Evolutionary conservation across 2,888 invertebrate genomes (phyloP).

Genomic region (Phalangium opilio): DNA sequence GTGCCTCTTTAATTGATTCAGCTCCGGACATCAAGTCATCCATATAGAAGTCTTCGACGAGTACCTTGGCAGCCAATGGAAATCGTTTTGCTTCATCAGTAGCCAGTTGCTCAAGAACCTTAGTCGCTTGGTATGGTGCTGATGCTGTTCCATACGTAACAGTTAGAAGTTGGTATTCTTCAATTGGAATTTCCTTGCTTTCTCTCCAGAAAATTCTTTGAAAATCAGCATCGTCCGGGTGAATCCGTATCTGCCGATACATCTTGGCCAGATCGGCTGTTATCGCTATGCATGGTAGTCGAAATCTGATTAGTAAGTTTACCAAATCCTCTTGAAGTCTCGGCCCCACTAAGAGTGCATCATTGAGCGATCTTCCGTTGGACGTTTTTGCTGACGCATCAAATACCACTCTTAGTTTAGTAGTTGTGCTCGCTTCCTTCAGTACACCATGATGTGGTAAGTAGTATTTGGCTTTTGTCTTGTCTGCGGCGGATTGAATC

Average conservation of each 20-base stretch:
- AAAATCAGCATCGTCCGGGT: constrained; percentile 10
- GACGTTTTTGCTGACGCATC: constrained; percentile 4
- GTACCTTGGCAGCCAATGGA: too few species aligned
- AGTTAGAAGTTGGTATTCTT: constrained; percentile 18
- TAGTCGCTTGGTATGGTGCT: constrained; percentile 23
- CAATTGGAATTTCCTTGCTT: constrained; percentile 15
- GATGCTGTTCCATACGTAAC: constrained; percentile 25
- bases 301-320: constrained; percentile 23
- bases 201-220: constrained; percentile 27
- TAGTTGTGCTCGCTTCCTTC: background rate
- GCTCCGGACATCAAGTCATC: too few species aligned
- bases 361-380: constrained; percentile 24
- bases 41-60: too few species aligned
- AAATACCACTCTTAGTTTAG: constrained; percentile 1
- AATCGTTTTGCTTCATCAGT: constrained; percentile 15
- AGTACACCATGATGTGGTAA: constrained; percentile 5
- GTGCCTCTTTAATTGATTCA: too few species aligned
- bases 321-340: constrained; percentile 26
- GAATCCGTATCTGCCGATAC: constrained; percentile 25
- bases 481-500: constrained; percentile 11
- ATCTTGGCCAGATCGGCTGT: constrained; percentile 30
- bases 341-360: constrained; percentile 25
- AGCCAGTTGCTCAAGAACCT: constrained; percentile 20
- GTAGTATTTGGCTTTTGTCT: constrained; percentile 15
- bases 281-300: constrained; percentile 23